These are phyloP conservation scores for Podocnemis expansa DNA, from an alignment of 2,113 vertebrate genomes.

Conservation along the genomic window DNA sequence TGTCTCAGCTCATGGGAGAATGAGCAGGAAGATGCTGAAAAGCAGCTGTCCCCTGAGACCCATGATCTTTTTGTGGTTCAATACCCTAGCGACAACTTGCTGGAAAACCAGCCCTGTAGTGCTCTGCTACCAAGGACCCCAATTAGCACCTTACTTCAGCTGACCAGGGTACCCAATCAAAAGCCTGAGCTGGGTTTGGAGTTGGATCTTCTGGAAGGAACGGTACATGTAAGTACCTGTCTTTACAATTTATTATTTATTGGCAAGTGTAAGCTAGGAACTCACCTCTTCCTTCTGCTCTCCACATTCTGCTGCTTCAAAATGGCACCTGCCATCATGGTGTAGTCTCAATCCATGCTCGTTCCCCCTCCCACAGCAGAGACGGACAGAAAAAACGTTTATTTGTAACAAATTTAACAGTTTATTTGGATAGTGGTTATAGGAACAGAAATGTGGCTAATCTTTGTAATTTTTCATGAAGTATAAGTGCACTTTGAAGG, in stretches of 20 bases:
- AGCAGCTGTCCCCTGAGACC: neutral
- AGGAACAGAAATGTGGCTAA: neutral
- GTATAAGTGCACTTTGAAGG: neutral
- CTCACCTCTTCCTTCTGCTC: neutral
- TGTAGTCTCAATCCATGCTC: neutral
- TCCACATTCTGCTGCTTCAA: neutral
- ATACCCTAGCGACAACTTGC: neutral
- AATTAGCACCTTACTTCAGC: neutral
- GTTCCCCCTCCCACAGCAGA: neutral
- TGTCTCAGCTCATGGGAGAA: neutral
- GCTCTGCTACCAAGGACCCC: neutral
- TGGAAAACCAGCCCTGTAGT: neutral
- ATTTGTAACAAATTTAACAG: neutral
- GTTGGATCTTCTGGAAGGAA: neutral
- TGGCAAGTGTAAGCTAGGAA: neutral
- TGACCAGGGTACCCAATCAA: neutral
- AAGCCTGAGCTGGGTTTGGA: neutral
- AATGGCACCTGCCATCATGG: neutral
- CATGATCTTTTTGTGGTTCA: neutral
- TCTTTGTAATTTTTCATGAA: neutral
- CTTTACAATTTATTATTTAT: neutral
- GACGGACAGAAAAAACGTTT: neutral
- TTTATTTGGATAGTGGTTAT: neutral
- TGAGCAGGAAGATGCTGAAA: neutral
- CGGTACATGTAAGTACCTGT: neutral